Conservation (phyloP, 1,140 invertebrate genomes). For the Dinothrombium tinctorium region DNA sequence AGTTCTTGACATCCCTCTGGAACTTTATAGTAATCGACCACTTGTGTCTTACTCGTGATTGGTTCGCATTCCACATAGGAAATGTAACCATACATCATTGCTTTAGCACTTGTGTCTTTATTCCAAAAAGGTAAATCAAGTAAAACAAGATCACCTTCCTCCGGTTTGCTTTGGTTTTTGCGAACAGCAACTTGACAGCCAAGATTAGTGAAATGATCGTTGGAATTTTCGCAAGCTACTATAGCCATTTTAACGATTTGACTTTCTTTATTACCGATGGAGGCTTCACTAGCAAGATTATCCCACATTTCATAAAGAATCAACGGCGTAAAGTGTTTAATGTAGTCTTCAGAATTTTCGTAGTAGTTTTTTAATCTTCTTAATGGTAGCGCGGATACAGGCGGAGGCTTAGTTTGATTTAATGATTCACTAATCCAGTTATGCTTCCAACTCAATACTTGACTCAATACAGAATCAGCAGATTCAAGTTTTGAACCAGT, state of each 20-base stretch:
- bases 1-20: not conserved
- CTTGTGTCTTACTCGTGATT: not conserved
- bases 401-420: not conserved
- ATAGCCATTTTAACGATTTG: not conserved
- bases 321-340: not conserved
- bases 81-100: constrained; percentile 5
- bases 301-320: constrained; percentile 7
- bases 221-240: not conserved
- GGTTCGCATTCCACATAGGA: not conserved
- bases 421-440: not conserved
- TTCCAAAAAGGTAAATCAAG: not conserved
- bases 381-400: not conserved
- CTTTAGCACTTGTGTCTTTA: not conserved
- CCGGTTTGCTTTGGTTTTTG: not conserved
- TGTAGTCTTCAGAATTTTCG: not conserved
- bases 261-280: not conserved
- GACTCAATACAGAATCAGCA: not conserved
- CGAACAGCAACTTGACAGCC: not conserved
- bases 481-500: not conserved
- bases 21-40: not conserved
- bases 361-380: not conserved
- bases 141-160: constrained; percentile 3
- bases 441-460: not conserved
- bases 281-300: not conserved
- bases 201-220: constrained; percentile 1